Evolutionary conservation across 2,113 vertebrate genomes (phyloP).

Genomic region (Podarcis cretensis): DNA sequence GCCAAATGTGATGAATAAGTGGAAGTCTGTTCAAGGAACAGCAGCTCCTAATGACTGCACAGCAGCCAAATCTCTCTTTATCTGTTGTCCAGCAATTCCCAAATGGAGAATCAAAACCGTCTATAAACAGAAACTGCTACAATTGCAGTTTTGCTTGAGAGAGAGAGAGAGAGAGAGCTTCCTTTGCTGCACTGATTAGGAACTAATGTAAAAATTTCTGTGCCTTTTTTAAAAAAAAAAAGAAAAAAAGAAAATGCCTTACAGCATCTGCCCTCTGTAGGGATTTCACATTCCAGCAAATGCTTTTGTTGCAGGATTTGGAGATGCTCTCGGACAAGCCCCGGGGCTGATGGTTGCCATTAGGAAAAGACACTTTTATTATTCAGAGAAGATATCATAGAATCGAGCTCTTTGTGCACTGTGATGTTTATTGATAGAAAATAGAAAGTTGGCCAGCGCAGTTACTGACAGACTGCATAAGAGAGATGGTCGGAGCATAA

Average conservation of each 20-base stretch:
- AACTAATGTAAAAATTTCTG: slow-evolving; percentile 1
- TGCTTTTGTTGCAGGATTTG: not conserved
- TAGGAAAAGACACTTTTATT: slow-evolving; percentile 25
- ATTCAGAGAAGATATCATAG: slow-evolving; percentile 21
- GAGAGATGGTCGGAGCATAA: accelerated
- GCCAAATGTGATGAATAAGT: not conserved
- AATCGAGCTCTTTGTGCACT: slow-evolving; percentile 18
- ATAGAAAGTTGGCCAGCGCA: not conserved
- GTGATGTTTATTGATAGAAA: not conserved
- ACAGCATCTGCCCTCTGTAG: not conserved
- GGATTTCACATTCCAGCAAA: slow-evolving; percentile 17
- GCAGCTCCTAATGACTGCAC: not conserved
- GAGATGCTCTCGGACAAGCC: slow-evolving; percentile 18
- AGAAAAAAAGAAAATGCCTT: not conserved
- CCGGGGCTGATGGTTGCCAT: not conserved
- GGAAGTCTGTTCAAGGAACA: not conserved
- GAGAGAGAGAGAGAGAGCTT: not conserved
- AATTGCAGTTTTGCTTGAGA: not conserved
- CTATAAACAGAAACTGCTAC: slow-evolving; percentile 37
- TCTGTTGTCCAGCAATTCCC: slow-evolving; percentile 54
- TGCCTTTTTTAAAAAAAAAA: not conserved
- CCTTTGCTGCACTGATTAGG: not conserved
- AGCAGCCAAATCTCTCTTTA: slow-evolving; percentile 50
- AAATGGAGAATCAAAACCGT: slow-evolving; percentile 52
- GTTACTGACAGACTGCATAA: slow-evolving; percentile 8